Percentiles rank a stretch among this genome's conserved stretches.
phyloP scores from a whole-genome alignment of 2,888 invertebrate genomes.

The Drosophila nr. perissopoda region DNA sequence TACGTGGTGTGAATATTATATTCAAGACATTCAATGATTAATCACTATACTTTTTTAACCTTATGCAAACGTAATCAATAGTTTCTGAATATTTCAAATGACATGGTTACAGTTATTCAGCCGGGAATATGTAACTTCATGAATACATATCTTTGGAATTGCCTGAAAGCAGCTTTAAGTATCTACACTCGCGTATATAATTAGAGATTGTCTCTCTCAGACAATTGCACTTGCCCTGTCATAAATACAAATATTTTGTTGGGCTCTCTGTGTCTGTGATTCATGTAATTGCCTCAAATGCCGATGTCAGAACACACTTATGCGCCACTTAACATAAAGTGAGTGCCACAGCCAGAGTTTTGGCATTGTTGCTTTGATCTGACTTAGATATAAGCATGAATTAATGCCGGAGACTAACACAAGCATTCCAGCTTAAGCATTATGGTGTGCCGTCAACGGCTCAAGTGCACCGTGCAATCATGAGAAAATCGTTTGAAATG shows the following conservation, averaged over 20 bases:
- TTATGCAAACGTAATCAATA: not conserved
- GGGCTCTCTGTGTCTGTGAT: not conserved
- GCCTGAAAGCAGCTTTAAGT: not conserved
- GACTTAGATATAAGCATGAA: constrained; percentile 29
- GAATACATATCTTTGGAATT: not conserved
- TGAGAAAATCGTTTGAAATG: constrained; percentile 56
- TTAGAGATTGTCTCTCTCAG: not conserved
- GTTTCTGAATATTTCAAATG: not conserved
- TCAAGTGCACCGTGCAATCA: constrained; percentile 48
- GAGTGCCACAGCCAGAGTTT: constrained; percentile 4
- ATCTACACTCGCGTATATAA: too few relatives aligned
- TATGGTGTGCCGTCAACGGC: constrained; percentile 8
- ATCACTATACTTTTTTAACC: not conserved
- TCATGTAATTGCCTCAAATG: constrained; percentile 51
- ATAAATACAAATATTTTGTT: constrained; percentile 20
- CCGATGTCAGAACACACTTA: constrained; percentile 44
- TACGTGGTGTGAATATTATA: not conserved
- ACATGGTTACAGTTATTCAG: not conserved
- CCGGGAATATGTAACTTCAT: not conserved
- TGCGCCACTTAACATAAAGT: constrained; percentile 34
- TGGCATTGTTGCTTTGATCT: constrained; percentile 61
- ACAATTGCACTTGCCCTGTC: constrained; percentile 11
- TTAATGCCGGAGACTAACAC: constrained; percentile 17
- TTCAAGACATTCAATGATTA: not conserved
- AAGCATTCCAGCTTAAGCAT: constrained; percentile 2